Base-by-base conservation (phyloP, 2,113 vertebrate genomes). In the Dicentrarchus labrax region DNA sequence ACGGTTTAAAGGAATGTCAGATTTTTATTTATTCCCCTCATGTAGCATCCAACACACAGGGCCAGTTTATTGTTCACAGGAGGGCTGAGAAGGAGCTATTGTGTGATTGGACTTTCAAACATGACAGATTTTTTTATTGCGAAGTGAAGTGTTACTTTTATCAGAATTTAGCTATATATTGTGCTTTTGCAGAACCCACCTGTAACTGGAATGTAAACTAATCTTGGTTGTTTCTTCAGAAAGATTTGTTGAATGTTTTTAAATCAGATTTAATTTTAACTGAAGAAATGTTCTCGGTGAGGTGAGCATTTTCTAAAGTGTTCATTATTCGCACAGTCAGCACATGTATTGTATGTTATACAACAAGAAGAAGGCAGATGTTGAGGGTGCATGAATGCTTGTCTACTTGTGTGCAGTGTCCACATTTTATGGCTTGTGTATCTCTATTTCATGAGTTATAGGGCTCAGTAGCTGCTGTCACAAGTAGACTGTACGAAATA, bases 11-110 rank as follows among this genome's bases (percentile, higher is more conserved):
- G 57, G 4, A 59, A 21, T 57, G 21, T 54, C 45, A 39, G 54
- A 22, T 36, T 67, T 43, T 21, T 81, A 30, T 73, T 65, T 75
- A 61, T 80, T n/a, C 21, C 60, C 45, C 53, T 24, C 30, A 66
- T 51, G 12, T 59, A 79, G 47, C 48, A 39, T 12, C 56, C n/a
- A 7, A 62, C 24, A 57, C 71, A 41, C 50, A 22, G 10, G 10
- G 41, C 41, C 39, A 6, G 51, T 78, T 60, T 59, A 54, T 47
- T 78, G 43, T 53, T 72, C 41, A 38, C 43, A 8, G 19, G 22
- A 72, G 62, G 15, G 19, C 45, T 36, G 43, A 43, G n/a, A 61
- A 11, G 38, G 39, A 81, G 50, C 73, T 57, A 7, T 19, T 67
- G 48, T 66, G 54, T 69, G 17, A 69, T 75, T 61, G 61, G 24